These are phyloP conservation scores for Atlantisia rogersi DNA, from an alignment of 2,113 vertebrate genomes.

Conservation along the genomic window DNA sequence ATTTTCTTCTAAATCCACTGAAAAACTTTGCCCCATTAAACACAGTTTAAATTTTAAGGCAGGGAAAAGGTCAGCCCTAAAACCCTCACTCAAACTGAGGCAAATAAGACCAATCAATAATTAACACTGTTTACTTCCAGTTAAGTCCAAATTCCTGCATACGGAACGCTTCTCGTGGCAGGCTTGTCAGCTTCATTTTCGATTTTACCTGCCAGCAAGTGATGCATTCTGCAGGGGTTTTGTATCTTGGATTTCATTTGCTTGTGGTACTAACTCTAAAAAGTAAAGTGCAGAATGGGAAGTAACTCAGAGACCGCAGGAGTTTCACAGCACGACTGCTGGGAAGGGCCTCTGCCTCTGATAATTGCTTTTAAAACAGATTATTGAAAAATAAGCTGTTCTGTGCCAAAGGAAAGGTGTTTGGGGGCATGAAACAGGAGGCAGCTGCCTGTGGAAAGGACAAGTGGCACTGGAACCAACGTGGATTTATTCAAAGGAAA, in stretches of 20 bases:
- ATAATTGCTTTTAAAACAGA: background rate
- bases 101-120: constrained; percentile 46
- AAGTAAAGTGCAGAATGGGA: background rate
- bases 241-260: background rate
- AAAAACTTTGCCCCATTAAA: background rate
- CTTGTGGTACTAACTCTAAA: background rate
- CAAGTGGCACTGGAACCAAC: background rate
- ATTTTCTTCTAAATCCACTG: background rate
- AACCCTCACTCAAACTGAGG: background rate
- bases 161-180: background rate
- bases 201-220: background rate
- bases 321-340: background rate
- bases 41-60: background rate
- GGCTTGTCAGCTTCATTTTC: background rate
- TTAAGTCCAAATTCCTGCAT: constrained; percentile 43
- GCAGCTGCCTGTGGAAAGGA: background rate
- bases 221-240: background rate
- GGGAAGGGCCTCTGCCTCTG: background rate
- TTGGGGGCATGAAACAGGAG: background rate
- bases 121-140: background rate
- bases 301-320: background rate
- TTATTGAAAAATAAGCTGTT: background rate
- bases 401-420: background rate
- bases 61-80: background rate
- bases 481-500: constrained; percentile 24